Evolutionary conservation across 1,140 invertebrate species (phyloP), one percentile per base, ranked within the genome.

Genomic region (Drosophila navojoa): DNA sequence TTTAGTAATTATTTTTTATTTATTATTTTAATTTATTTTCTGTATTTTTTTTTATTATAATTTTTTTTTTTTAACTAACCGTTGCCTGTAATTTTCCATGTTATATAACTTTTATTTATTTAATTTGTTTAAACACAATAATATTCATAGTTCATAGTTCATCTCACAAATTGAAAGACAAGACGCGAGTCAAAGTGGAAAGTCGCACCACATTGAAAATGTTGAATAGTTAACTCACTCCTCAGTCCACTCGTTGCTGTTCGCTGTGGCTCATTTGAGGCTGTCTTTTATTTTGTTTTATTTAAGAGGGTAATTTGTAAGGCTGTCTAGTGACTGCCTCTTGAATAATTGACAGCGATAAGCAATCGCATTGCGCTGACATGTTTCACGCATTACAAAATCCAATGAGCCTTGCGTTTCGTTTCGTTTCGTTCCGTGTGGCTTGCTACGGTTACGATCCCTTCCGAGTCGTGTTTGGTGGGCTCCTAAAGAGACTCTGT

Each of bases 371-470:
- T 87, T 84, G 84, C 76, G 84, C 84, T 87, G 84, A 87, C 84
- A 87, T 87, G 84, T 87, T 89, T 89, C 84, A 70, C 80, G 84
- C 84, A 87, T 87, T 84, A 87, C 84, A 87, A 87, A 79, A 84
- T 57, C 67, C 69, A 66, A 78, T 62, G 61, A 68, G 64, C 38
- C 38, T 35, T 57, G 61, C 69, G 59, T 35, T 61, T 44, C 58
- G 35, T 75, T 59, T 27, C 61, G 9, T 45, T 66, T 13, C 68
- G 19, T 60, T 42, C n/a, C 53, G 22, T 58, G 49, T 16, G 6
- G 64, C 10, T 60, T 47, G 40, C 40, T 11, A 25, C 32, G 50
- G 32, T 38, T 69, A n/a, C 47, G 55, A 53, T 44, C 10, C 69
- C 53, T 57, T 66, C 27, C 44, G 58, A 35, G 49, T 62, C 67